phyloP scores from a whole-genome alignment of 2,888 invertebrate genomes.

The Loripinus fragilis region DNA sequence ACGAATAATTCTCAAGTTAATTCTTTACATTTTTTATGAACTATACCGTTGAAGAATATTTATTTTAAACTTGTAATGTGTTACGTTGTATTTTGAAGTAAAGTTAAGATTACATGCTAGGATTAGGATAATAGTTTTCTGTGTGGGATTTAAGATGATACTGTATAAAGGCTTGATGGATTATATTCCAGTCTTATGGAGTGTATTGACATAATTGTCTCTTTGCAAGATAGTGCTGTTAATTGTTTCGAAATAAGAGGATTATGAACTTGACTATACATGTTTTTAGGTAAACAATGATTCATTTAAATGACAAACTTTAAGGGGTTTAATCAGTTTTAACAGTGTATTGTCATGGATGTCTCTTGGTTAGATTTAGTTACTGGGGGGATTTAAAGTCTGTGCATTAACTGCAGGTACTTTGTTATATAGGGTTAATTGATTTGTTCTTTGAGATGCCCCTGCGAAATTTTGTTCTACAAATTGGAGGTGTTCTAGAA shows the following conservation, averaged over 20 bases:
- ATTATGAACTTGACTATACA: constrained; percentile 16
- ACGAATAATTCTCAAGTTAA: constrained; percentile 13
- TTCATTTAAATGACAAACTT: constrained; percentile 4
- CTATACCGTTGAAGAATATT: constrained; percentile 1
- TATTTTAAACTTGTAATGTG: background rate
- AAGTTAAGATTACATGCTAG: background rate
- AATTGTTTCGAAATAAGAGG: background rate
- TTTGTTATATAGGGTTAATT: no score
- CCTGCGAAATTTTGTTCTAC: no score
- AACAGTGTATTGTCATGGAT: background rate
- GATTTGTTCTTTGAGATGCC: no score
- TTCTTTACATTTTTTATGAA: constrained; percentile 4
- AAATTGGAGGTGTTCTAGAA: no score
- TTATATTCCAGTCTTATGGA: constrained; percentile 2
- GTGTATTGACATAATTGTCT: constrained; percentile 10
- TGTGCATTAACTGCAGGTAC: no score
- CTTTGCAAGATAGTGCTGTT: background rate
- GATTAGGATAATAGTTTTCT: constrained; percentile 6
- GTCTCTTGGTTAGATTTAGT: background rate
- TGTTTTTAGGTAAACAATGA: constrained; percentile 15
- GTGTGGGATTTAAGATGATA: background rate
- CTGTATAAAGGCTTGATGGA: background rate
- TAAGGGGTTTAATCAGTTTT: constrained; percentile 6
- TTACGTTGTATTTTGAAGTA: background rate
- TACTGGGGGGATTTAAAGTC: background rate